A percentile compares a stretch with the other conserved stretches of the same genome.
phyloP scores from a whole-genome alignment of 2,113 vertebrate genomes.

The Struthio camelus region DNA sequence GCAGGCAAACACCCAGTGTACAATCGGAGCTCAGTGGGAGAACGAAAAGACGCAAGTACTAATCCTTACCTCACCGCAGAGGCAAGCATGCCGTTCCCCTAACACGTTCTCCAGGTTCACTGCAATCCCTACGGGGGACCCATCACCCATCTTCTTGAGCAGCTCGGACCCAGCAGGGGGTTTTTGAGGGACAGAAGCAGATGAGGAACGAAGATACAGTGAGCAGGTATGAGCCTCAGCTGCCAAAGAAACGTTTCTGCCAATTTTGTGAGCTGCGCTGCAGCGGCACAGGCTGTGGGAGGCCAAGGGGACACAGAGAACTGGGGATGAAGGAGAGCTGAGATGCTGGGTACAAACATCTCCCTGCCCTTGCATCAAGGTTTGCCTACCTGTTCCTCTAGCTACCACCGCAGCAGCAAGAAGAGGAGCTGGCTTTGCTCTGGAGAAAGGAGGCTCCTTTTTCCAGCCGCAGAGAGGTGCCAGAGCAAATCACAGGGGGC shows the following conservation, averaged over 20 bases:
- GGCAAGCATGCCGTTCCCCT: neutral
- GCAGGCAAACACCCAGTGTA: conserved; percentile 7
- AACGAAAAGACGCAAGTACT: neutral
- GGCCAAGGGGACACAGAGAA: neutral
- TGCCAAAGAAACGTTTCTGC: neutral
- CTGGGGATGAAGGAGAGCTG: neutral
- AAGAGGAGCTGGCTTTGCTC: neutral
- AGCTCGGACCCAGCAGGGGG: neutral
- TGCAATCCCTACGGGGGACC: neutral
- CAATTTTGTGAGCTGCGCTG: neutral
- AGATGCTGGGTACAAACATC: neutral
- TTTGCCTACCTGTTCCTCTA: neutral
- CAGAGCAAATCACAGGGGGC: neutral
- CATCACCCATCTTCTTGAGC: neutral
- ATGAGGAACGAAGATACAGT: neutral
- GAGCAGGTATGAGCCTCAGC: neutral
- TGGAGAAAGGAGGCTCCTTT: neutral
- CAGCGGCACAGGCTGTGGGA: neutral
- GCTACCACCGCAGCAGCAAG: neutral
- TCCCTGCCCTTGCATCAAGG: neutral
- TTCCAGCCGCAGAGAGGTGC: neutral
- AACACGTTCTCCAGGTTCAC: neutral
- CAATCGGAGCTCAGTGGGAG: neutral
- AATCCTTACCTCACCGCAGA: neutral
- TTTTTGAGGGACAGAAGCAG: neutral